Evolutionary conservation across 2,113 vertebrate genomes (phyloP).

Genomic region (Dasyornis broadbenti): DNA sequence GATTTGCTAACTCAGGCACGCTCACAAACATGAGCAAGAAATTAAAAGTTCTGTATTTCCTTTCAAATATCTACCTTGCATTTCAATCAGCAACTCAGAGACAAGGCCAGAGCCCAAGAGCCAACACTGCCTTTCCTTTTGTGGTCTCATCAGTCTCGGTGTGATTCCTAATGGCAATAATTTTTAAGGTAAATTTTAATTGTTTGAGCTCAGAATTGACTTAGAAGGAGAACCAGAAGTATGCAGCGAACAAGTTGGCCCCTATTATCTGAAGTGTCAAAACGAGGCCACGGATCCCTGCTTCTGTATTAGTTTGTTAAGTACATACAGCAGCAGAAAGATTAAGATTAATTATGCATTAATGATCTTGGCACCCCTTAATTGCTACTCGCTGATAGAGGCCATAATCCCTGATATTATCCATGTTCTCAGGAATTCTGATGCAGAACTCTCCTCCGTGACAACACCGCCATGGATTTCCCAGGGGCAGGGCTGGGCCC

Average conservation of each 20-base stretch:
- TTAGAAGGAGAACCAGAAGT: neutral
- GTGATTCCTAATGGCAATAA: neutral
- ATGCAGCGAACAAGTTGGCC: neutral
- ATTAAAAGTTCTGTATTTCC: neutral
- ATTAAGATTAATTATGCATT: constrained; percentile 48
- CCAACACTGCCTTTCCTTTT: neutral
- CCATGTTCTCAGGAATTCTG: neutral
- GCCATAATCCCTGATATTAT: neutral
- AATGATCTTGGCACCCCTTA: constrained; percentile 28
- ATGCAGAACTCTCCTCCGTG: rapidly evolving
- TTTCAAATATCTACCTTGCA: neutral
- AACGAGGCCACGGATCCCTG: neutral
- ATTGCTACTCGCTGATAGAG: constrained; percentile 5
- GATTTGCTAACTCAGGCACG: constrained; percentile 21
- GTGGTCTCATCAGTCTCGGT: neutral
- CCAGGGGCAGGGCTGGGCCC: neutral
- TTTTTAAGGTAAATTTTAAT: neutral
- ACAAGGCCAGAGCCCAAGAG: neutral
- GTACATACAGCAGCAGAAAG: neutral
- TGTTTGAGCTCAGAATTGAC: neutral
- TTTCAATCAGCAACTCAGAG: neutral
- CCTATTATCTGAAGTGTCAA: neutral
- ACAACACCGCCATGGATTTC: rapidly evolving
- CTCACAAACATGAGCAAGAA: neutral
- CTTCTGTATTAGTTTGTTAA: neutral